A percentile compares a stretch with the other conserved stretches of the same genome.
Conservation (phyloP, 2,113 vertebrate genomes). For the Salvelinus fontinalis region DNA sequence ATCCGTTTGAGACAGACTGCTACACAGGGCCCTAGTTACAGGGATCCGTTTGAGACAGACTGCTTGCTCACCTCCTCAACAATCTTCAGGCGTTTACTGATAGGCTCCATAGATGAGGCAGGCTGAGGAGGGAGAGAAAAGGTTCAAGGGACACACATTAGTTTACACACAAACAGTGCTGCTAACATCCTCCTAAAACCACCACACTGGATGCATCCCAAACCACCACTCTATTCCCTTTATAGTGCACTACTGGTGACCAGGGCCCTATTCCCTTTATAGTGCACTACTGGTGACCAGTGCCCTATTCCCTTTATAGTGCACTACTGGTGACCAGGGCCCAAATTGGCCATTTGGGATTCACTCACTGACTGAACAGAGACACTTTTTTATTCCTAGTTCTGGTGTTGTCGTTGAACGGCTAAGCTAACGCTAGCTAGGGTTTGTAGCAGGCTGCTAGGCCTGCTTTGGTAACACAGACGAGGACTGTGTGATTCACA, state of each 20-base stretch:
- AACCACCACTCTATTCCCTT: neutral
- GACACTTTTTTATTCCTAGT: neutral
- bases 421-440: neutral
- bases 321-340: no score
- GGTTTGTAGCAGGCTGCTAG: neutral
- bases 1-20: no score
- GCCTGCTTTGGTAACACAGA: neutral
- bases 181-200: neutral
- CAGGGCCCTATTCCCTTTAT: no score
- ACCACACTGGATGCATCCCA: neutral
- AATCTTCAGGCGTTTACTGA: slow-evolving; percentile 95
- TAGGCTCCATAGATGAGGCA: slow-evolving; percentile 80
- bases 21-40: no score
- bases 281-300: no score
- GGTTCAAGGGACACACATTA: slow-evolving; percentile 36
- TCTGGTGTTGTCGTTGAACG: neutral
- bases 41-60: neutral
- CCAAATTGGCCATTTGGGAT: no score
- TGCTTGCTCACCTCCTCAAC: slow-evolving; percentile 85
- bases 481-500: neutral
- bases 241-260: no score
- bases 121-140: slow-evolving; percentile 59
- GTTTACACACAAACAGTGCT: neutral
- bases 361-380: no score
- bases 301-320: no score